Percentiles rank a stretch among this genome's conserved stretches.
Evolutionary conservation across 2,888 invertebrate species (phyloP).

Genomic region (Plagodis pulveraria): DNA sequence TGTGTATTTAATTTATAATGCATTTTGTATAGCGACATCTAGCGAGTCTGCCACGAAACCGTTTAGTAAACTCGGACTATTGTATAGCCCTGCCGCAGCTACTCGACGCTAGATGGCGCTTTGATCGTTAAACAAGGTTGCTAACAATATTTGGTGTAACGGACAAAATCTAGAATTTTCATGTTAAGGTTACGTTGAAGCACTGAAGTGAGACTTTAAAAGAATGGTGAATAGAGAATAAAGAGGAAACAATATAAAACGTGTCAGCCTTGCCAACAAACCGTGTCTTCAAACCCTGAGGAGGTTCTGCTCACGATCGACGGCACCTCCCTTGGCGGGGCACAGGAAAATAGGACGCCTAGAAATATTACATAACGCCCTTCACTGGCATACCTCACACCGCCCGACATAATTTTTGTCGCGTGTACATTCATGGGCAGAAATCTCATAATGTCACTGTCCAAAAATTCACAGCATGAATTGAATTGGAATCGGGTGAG

Average conservation of each 20-base stretch:
- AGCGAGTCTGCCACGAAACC: constrained; percentile 8
- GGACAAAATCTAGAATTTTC: constrained; percentile 1
- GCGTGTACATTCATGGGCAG: background rate
- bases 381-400: constrained; percentile 42
- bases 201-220: constrained; percentile 29
- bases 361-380: constrained; percentile 55
- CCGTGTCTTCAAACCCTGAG: constrained; percentile 73
- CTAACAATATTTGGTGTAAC: constrained; percentile 3
- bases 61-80: constrained; percentile 4
- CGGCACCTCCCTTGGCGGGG: constrained; percentile 62
- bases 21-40: constrained; percentile 28
- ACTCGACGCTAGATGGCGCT: constrained; percentile 71
- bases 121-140: constrained; percentile 9
- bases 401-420: background rate
- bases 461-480: too few species aligned
- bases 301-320: constrained; percentile 66
- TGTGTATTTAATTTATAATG: background rate
- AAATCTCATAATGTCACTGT: too few species aligned
- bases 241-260: constrained; percentile 41
- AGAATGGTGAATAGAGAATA: constrained; percentile 25
- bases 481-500: too few species aligned
- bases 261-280: constrained; percentile 74
- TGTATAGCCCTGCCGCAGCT: constrained; percentile 44
- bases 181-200: constrained; percentile 16
- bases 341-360: constrained; percentile 55